Conservation (phyloP, 2,888 invertebrate species). For the Marronus borbonicus region DNA sequence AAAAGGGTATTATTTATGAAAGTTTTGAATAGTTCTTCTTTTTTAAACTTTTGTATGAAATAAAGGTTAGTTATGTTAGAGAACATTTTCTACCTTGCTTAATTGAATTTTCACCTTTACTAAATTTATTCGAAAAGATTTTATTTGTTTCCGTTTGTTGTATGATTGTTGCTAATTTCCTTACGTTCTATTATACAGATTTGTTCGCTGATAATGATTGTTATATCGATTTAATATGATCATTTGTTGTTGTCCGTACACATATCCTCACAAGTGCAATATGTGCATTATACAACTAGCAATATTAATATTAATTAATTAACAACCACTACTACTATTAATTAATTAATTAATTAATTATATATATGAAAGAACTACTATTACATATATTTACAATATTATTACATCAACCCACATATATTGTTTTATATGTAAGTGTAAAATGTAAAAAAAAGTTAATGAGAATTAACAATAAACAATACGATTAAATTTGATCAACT, state of each 20-base stretch:
- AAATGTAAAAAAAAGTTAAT: background rate
- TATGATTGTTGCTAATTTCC: background rate
- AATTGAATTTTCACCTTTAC: background rate
- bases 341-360: background rate
- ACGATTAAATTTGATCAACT: background rate
- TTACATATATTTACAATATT: slow-evolving; percentile 11
- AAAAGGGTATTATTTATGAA: background rate
- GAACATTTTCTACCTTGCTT: background rate
- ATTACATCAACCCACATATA: too few relatives aligned
- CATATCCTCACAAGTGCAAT: slow-evolving; percentile 65
- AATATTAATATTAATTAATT: slow-evolving; percentile 50
- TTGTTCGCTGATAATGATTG: slow-evolving; percentile 20
- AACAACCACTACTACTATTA: slow-evolving; percentile 51
- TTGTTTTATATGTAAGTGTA: background rate
- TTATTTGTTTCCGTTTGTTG: too few relatives aligned
- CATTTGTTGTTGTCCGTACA: slow-evolving; percentile 57
- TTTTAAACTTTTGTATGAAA: too few relatives aligned
- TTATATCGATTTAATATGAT: slow-evolving; percentile 41
- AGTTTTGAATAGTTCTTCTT: too few relatives aligned
- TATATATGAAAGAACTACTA: background rate
- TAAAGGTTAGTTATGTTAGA: too few relatives aligned
- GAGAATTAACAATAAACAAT: background rate
- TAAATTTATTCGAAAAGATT: too few relatives aligned
- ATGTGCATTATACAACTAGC: slow-evolving; percentile 48
- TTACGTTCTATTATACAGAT: background rate